Conservation (phyloP, 2,797 vertebrate species). For the Phataginus tricuspis region DNA sequence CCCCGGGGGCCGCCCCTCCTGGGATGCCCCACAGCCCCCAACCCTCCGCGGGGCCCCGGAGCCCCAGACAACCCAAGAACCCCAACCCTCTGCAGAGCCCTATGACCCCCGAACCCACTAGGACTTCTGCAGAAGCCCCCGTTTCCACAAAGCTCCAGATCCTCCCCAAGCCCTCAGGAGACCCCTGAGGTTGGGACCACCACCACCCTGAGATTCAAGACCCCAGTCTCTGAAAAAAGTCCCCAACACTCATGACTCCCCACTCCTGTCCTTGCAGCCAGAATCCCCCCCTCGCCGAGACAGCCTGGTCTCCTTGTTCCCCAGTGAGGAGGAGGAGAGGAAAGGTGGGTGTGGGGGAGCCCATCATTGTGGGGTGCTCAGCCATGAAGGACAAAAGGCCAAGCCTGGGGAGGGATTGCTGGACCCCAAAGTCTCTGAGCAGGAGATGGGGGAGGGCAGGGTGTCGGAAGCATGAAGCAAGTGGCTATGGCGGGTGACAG, state of each 20-base stretch:
- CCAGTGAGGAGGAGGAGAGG: slow-evolving; percentile 89
- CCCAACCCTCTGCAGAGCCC: neutral
- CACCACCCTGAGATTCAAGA: neutral
- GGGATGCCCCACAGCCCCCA: neutral
- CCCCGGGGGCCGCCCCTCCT: neutral
- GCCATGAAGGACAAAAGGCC: rapidly evolving
- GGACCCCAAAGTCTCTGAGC: neutral
- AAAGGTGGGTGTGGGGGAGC: slow-evolving; percentile 82
- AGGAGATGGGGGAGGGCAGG: neutral
- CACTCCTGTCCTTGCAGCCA: slow-evolving; percentile 68
- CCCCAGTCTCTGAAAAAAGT: neutral
- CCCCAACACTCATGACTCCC: neutral
- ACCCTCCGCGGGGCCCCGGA: rapidly evolving
- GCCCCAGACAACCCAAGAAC: neutral
- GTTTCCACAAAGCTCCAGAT: neutral
- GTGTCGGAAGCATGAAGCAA: neutral
- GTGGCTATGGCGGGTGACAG: neutral
- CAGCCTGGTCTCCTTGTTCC: slow-evolving; percentile 91
- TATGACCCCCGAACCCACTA: no score
- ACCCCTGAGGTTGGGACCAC: neutral
- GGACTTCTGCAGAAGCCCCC: neutral
- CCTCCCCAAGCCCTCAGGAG: neutral
- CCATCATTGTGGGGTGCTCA: rapidly evolving
- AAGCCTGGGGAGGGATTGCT: no score
- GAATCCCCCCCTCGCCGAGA: slow-evolving; percentile 83